phyloP scores from a whole-genome alignment of 2,113 vertebrate genomes.

The Sakesphorus luctuosus region DNA sequence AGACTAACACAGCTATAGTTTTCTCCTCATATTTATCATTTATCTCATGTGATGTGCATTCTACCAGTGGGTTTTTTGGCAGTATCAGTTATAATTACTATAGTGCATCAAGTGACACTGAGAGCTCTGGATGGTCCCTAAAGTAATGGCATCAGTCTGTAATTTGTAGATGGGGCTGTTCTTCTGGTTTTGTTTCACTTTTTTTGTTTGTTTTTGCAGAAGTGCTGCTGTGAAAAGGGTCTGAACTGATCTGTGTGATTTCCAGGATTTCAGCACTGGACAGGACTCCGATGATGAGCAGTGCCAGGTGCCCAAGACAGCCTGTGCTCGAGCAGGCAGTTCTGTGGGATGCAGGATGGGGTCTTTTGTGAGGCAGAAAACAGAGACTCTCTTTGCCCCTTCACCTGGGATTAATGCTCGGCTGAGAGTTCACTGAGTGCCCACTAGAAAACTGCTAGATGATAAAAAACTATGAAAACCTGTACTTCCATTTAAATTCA shows the following conservation, averaged over 20 bases:
- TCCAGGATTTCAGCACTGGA: neutral
- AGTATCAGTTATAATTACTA: neutral
- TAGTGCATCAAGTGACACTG: neutral
- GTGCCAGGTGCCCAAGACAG: fast-evolving
- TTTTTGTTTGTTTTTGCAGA: neutral
- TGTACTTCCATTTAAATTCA: neutral
- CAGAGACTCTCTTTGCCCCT: neutral
- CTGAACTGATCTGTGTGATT: neutral
- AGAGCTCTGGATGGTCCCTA: neutral
- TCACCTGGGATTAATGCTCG: neutral
- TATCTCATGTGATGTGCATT: neutral
- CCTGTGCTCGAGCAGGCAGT: neutral
- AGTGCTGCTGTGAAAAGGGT: neutral
- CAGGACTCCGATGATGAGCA: fast-evolving
- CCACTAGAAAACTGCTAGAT: neutral
- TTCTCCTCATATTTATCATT: neutral
- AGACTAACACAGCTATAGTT: neutral
- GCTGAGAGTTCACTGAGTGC: neutral
- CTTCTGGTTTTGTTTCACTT: neutral
- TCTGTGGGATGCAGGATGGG: neutral
- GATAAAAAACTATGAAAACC: neutral
- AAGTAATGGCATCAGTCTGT: neutral
- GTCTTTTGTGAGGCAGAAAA: neutral
- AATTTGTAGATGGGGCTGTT: neutral
- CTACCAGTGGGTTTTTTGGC: neutral